Conservation (phyloP, 2,888 invertebrate species). For the Nineta flava region DNA sequence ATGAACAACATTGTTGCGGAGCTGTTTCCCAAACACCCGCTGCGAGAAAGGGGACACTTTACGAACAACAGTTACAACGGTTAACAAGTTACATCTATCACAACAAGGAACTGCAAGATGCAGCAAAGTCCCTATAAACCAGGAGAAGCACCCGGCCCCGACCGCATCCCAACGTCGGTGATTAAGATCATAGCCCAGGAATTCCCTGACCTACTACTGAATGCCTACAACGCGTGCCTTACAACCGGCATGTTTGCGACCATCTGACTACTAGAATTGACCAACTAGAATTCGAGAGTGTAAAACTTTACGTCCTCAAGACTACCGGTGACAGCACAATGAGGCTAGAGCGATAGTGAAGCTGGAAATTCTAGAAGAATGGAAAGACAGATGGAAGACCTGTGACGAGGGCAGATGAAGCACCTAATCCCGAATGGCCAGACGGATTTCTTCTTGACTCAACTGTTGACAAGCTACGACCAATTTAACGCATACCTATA, state of each 20-base stretch:
- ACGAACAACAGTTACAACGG: neutral
- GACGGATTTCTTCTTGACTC: no score
- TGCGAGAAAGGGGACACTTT: neutral
- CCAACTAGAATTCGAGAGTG: no score
- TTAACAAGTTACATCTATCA: neutral
- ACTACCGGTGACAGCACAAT: no score
- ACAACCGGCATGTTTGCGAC: neutral
- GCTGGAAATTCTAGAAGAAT: no score
- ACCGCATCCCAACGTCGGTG: neutral
- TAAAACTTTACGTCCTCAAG: no score
- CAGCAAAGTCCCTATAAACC: neutral
- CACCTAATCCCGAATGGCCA: no score
- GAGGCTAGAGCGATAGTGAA: no score
- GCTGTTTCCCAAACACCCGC: neutral
- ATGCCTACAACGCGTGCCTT: neutral
- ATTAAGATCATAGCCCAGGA: neutral
- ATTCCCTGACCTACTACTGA: neutral
- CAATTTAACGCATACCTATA: no score
- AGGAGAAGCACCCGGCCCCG: neutral
- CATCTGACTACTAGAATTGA: no score
- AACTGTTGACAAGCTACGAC: no score
- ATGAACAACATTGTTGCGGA: neutral
- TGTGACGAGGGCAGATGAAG: no score
- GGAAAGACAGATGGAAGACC: no score
- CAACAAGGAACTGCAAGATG: neutral